These are phyloP conservation scores for Bergia puertoricense DNA, from an alignment of 92 coral and sea anemone genomes.

Conservation along the genomic window DNA sequence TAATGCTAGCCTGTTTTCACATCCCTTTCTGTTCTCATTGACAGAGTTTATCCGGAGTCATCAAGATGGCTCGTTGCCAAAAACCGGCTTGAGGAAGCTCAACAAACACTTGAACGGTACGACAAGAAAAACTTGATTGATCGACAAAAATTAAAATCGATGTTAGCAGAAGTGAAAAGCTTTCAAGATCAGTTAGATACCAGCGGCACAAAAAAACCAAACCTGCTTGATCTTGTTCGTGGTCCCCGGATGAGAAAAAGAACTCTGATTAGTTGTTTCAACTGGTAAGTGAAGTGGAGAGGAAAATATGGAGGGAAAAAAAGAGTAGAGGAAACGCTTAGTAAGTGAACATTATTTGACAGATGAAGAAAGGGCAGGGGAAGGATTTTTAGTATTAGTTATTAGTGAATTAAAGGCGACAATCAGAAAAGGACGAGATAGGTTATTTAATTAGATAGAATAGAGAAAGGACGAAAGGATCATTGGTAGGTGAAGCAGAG, in stretches of 20 bases:
- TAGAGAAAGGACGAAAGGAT: no score
- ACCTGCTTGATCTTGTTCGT: conserved; percentile 66
- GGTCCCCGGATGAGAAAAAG: conserved; percentile 72
- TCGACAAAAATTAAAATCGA: conserved; percentile 53
- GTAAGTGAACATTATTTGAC: not conserved
- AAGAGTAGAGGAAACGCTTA: no score
- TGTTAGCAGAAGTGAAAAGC: conserved; percentile 66
- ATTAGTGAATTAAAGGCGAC: no score
- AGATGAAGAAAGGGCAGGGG: not conserved
- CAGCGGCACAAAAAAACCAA: conserved; percentile 49
- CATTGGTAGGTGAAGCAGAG: not conserved
- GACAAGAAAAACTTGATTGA: conserved; percentile 58
- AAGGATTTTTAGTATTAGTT: no score
- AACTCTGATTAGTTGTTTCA: conserved; percentile 71
- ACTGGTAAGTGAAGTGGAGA: conserved; percentile 54
- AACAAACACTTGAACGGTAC: conserved; percentile 55
- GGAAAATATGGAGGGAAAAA: not conserved
- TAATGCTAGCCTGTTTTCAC: no score
- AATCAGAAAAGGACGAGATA: no score
- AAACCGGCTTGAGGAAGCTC: conserved; percentile 74
- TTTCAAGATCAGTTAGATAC: conserved; percentile 37
- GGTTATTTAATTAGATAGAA: not conserved
- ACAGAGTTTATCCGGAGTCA: conserved; percentile 60
- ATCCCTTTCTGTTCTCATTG: not conserved
- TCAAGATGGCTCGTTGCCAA: conserved; percentile 80